Evolutionary conservation across 2,113 vertebrate species (phyloP).

Genomic region (Pangasianodon gigas): DNA sequence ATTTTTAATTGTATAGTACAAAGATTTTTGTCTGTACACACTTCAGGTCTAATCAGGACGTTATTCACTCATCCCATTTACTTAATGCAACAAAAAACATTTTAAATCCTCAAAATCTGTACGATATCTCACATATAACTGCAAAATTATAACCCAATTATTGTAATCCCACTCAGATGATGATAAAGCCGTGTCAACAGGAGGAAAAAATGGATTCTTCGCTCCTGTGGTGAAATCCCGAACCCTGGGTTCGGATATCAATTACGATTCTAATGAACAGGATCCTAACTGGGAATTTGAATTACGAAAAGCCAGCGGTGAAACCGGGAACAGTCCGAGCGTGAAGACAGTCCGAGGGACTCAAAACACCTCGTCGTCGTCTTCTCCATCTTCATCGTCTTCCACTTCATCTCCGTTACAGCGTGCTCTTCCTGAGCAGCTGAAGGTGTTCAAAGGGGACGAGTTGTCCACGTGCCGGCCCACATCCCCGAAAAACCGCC

Average conservation of each 20-base stretch:
- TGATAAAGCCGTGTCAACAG: conserved; percentile 74
- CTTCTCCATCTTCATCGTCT: conserved; percentile 40
- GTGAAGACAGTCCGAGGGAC: conserved; percentile 58
- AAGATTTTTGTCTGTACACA: not conserved
- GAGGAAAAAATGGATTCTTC: conserved; percentile 79
- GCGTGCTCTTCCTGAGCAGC: conserved; percentile 86
- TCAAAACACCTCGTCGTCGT: conserved; percentile 45
- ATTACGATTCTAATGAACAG: conserved; percentile 82
- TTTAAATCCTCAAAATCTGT: not conserved
- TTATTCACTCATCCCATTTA: not conserved
- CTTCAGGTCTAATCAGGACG: not conserved
- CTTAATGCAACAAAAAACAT: not conserved
- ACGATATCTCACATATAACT: not conserved
- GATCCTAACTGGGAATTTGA: conserved; percentile 83
- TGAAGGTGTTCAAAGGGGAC: conserved; percentile 89
- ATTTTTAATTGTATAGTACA: not conserved
- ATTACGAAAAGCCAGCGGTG: conserved; percentile 69
- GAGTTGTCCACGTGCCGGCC: conserved; percentile 82
- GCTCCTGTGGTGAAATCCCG: conserved; percentile 82
- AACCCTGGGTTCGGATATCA: conserved; percentile 79
- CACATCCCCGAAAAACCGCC: conserved; percentile 83
- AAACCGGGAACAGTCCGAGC: conserved; percentile 68
- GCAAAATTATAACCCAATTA: not conserved
- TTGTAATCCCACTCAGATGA: conserved; percentile 71
- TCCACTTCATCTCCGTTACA: conserved; percentile 56